Base-by-base conservation (phyloP, 1,140 invertebrate species). In the Lutraria rhynchaena region DNA sequence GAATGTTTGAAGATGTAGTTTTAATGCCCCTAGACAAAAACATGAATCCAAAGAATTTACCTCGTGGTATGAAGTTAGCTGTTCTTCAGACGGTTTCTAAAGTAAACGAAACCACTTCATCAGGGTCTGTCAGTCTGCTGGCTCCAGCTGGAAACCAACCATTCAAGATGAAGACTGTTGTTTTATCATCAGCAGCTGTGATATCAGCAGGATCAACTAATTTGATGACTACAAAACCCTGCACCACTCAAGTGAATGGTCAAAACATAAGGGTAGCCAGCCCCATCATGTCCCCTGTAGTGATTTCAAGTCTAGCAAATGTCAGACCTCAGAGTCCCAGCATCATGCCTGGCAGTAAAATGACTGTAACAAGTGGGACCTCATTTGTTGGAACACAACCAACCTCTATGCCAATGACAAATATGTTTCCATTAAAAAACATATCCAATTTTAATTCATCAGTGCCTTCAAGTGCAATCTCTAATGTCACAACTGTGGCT, bases 1-100 rank as follows among this genome's bases (percentile, higher is more conserved):
- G 27, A 11, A 31, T 41, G 1, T 1, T 11, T n/a, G 13, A 37
- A 29, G 63, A 67, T 49, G 44, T 67, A 27, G 44, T 67, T 2
- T 31, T 67, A 27, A 49, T 67, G 44, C 63, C 63, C 11, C 22
- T 67, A 15, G 63, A 67, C 27, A 67, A 67, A 51, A 67, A 49
- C 27, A 46, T 67, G 11, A 1, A 27, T 41, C 37, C 61, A 15
- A 44, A 29, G 17, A 33, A 44, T 33, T 41, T 67, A 29, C 63
- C 63, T 67, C 63, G 22, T 3, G 63, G 63, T 46, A 41, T 24
- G 27, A 67, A 67, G n/a, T 1, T 67, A 17, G 44, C 63, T 19
- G 41, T 67, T 31, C 4, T 67, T n/a, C 63, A 67, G 41, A 37
- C 41, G 1, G 24, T 44, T 5, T 11, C 29, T 19, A 29, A 49